Percentiles rank a stretch among this genome's conserved stretches.
Conservation (phyloP, 2,888 invertebrate species). For the Nomada ferruginata region DNA sequence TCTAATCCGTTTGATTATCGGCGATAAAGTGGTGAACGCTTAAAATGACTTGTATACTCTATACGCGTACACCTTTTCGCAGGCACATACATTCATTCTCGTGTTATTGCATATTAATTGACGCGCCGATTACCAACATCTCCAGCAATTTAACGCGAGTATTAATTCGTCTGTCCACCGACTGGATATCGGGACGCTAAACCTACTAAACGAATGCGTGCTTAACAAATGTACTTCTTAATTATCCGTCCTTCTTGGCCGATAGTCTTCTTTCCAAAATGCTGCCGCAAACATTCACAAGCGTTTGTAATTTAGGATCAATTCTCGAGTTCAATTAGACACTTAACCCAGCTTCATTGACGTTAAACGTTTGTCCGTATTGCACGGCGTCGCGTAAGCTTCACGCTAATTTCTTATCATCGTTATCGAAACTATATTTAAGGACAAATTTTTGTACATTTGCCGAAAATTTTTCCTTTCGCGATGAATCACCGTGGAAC, state of each 20-base stretch:
- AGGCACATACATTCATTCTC: background rate
- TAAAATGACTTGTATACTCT: background rate
- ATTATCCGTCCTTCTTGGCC: too few species aligned
- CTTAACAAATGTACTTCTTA: background rate
- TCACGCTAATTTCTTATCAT: conserved; percentile 2
- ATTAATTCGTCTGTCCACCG: too few species aligned
- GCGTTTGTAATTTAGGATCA: conserved; percentile 70
- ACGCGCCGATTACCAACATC: background rate
- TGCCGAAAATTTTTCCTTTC: background rate
- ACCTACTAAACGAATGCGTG: background rate
- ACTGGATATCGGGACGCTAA: too few species aligned
- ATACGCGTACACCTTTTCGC: background rate
- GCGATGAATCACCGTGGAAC: background rate
- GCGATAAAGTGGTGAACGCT: background rate
- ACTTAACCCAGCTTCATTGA: conserved; percentile 71
- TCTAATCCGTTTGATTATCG: background rate
- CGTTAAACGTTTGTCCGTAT: conserved; percentile 34
- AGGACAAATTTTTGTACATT: background rate
- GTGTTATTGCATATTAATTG: background rate
- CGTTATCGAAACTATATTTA: background rate
- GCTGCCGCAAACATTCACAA: conserved; percentile 38
- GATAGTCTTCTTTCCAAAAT: conserved; percentile 1
- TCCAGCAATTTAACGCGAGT: background rate
- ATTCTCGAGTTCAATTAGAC: conserved; percentile 77
- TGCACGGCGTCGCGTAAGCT: conserved; percentile 11